These are phyloP conservation scores for Paratrypauchen microcephalus DNA, from an alignment of 2,797 vertebrate genomes.

Conservation along the genomic window DNA sequence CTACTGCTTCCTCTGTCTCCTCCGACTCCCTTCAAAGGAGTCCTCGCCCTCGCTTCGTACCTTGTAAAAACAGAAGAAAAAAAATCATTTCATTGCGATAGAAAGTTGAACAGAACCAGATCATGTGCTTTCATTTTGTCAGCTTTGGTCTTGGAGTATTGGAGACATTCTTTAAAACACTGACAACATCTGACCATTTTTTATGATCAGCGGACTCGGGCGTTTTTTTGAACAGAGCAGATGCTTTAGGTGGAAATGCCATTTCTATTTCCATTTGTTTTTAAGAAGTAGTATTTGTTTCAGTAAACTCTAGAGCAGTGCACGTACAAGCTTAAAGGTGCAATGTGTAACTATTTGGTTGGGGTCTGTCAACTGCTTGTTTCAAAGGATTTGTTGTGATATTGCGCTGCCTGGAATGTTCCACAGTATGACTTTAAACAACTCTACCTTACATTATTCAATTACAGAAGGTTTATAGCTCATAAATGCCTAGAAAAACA, in stretches of 20 bases:
- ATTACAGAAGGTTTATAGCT: no score
- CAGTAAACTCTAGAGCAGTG: no score
- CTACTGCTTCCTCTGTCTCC: conserved; percentile 67
- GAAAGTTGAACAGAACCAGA: conserved; percentile 59
- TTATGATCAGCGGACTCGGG: conserved; percentile 59
- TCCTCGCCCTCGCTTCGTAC: conserved; percentile 51
- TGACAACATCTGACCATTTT: conserved; percentile 74
- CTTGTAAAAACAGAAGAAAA: conserved; percentile 73
- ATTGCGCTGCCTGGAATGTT: no score
- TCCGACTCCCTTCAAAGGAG: conserved; percentile 74
- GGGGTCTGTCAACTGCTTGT: no score
- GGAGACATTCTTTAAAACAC: conserved; percentile 77
- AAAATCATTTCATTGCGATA: conserved; percentile 64
- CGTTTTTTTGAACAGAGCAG: conserved; percentile 51
- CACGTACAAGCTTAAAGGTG: not conserved
- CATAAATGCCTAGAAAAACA: no score
- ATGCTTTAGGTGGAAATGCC: conserved; percentile 59
- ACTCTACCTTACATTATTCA: no score
- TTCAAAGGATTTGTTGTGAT: no score
- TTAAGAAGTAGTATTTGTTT: not conserved
- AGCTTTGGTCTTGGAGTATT: conserved; percentile 70
- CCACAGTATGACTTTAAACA: no score
- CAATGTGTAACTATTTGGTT: no score
- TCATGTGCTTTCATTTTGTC: conserved; percentile 74
- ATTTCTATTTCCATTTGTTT: conserved; percentile 20